A percentile compares a stretch with the other conserved stretches of the same genome.
phyloP scores from a whole-genome alignment of 2,888 invertebrate genomes.

The Maniola hyperantus region DNA sequence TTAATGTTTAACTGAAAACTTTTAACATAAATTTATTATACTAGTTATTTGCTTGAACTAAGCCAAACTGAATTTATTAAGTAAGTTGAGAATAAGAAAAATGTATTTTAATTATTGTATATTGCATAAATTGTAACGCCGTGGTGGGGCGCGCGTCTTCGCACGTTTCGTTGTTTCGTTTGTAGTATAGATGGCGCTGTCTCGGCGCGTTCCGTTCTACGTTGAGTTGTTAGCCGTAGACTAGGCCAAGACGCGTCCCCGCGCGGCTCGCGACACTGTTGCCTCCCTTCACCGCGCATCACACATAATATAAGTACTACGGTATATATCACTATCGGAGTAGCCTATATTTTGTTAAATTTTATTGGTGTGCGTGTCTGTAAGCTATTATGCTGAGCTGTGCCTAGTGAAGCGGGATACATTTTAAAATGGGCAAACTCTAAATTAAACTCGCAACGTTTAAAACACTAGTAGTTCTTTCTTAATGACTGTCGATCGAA shows the following conservation, averaged over 20 bases:
- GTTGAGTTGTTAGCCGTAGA: conserved; percentile 44
- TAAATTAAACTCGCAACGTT: background rate
- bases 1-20: conserved; percentile 79
- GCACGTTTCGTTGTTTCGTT: conserved; percentile 46
- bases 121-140: conserved; percentile 63
- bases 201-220: conserved; percentile 42
- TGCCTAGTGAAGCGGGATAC: conserved; percentile 33
- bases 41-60: conserved; percentile 83
- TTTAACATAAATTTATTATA: conserved; percentile 82
- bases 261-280: conserved; percentile 65
- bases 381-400: conserved; percentile 68
- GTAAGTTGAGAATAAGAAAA: conserved; percentile 82
- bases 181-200: conserved; percentile 42
- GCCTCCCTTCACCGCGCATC: conserved; percentile 67
- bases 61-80: conserved; percentile 84
- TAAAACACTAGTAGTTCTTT: background rate
- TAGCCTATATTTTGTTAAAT: conserved; percentile 82
- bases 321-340: conserved; percentile 72
- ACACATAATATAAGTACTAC: conserved; percentile 71
- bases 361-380: conserved; percentile 74
- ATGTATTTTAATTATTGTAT: conserved; percentile 82
- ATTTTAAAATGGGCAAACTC: background rate
- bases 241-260: conserved; percentile 43
- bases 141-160: conserved; percentile 52
- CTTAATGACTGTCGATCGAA: background rate